Conservation (phyloP, 2,113 vertebrate species). For the Panthera uncia region DNA sequence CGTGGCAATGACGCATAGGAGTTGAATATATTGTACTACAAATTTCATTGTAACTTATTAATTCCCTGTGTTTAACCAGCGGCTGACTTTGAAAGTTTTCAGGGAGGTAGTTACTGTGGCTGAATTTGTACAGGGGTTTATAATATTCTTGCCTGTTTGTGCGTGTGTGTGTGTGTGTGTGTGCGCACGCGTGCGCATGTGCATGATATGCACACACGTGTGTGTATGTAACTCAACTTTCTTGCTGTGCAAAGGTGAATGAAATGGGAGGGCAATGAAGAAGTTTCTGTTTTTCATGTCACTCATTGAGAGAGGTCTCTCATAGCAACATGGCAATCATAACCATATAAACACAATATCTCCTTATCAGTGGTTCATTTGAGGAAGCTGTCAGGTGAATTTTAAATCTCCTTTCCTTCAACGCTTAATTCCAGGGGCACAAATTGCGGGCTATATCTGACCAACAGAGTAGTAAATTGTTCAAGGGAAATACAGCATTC, state of each 20-base stretch:
- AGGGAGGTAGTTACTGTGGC: not conserved
- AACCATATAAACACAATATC: not conserved
- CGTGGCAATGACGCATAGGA: not conserved
- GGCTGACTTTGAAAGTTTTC: not conserved
- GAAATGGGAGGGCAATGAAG: not conserved
- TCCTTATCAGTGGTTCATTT: not conserved
- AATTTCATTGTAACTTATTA: not conserved
- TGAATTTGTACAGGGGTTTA: not conserved
- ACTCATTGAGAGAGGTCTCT: not conserved
- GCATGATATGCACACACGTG: accelerated
- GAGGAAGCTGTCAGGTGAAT: not conserved
- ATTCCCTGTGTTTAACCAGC: not conserved
- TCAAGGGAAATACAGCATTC: not conserved
- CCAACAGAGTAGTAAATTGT: not conserved
- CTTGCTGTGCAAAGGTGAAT: not conserved
- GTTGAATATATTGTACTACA: not conserved
- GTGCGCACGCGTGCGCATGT: too few relatives aligned
- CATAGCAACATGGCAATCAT: not conserved
- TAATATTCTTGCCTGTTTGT: not conserved
- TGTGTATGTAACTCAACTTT: not conserved
- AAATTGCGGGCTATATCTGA: not conserved
- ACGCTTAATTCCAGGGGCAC: not conserved
- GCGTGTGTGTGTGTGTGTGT: not conserved
- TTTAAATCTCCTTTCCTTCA: not conserved
- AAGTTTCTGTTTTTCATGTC: not conserved